These are phyloP conservation scores for cattle (Bos taurus) DNA, from an alignment of 2,113 vertebrate genomes.

Conservation along the genomic window DNA sequence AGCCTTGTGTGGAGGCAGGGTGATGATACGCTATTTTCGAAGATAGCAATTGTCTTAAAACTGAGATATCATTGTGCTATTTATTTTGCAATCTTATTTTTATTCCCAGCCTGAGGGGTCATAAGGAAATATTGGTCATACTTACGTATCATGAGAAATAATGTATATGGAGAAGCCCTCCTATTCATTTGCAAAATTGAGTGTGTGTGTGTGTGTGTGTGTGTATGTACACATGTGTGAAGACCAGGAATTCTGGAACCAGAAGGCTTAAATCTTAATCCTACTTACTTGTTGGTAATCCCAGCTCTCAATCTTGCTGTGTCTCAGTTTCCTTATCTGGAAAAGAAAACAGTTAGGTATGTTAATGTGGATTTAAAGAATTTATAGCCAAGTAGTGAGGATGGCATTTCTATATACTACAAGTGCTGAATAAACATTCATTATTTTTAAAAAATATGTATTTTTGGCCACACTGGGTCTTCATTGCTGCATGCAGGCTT, in stretches of 20 bases:
- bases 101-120: neutral
- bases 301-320: neutral
- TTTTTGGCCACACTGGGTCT: neutral
- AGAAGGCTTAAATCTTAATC: neutral
- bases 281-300: neutral
- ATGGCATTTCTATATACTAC: neutral
- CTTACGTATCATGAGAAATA: neutral
- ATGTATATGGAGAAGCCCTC: neutral
- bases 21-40: neutral
- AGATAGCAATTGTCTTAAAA: neutral
- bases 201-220: neutral
- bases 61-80: neutral
- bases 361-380: neutral
- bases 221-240: neutral
- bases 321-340: neutral
- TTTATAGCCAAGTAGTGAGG: neutral
- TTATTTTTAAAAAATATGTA: neutral
- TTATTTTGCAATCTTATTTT: neutral
- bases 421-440: neutral
- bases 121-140: neutral
- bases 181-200: neutral
- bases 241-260: neutral
- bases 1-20: neutral
- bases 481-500: neutral
- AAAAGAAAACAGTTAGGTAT: neutral